Conservation (phyloP, 2,113 vertebrate species). For the Phalacrocorax brasilianus region DNA sequence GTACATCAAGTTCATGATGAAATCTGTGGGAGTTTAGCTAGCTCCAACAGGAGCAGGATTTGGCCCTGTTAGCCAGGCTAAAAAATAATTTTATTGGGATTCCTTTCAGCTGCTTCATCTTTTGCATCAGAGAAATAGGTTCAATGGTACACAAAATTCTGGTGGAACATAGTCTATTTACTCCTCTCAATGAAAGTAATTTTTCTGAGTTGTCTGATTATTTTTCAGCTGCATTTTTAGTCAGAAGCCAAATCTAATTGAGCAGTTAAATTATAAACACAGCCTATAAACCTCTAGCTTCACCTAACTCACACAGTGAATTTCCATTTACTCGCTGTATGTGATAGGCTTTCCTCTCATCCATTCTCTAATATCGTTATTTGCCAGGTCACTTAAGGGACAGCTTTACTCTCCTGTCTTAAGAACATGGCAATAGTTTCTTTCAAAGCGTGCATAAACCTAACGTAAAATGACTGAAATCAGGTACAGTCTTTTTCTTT, state of each 20-base stretch:
- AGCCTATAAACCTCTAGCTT: not conserved
- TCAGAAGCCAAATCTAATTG: not conserved
- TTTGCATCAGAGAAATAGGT: not conserved
- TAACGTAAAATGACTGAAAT: not conserved
- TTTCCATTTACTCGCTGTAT: not conserved
- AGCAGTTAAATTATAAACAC: not conserved
- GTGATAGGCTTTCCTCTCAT: not conserved
- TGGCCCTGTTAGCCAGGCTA: not conserved
- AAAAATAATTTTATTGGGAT: not conserved
- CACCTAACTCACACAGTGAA: not conserved
- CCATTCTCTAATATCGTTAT: not conserved
- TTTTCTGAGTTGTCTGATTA: not conserved
- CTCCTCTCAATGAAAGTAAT: not conserved
- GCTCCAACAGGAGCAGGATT: not conserved
- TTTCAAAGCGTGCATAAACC: not conserved
- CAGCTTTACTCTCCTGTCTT: not conserved
- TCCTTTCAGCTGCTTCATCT: not conserved
- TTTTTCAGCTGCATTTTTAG: not conserved
- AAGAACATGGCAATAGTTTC: not conserved
- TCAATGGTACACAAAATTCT: not conserved
- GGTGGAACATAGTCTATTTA: not conserved
- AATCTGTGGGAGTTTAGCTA: not conserved
- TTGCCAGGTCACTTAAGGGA: constrained; percentile 3
- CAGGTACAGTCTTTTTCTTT: not conserved
- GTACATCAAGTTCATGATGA: not conserved